Evolutionary conservation across 2,113 vertebrate genomes (phyloP).

Genomic region (Tupaia tana): DNA sequence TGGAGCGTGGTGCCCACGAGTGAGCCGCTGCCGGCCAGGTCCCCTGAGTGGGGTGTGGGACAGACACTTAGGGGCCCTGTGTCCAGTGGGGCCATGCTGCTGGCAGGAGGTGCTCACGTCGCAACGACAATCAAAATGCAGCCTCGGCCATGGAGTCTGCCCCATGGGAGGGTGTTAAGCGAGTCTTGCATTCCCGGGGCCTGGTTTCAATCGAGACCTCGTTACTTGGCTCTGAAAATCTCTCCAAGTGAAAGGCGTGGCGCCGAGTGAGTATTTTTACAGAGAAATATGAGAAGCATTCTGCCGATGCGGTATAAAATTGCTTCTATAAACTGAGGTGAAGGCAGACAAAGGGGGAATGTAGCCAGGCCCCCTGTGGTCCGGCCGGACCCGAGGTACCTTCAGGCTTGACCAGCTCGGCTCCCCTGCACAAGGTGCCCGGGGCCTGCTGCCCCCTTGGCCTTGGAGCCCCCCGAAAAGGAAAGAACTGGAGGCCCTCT

Average conservation of each 20-base stretch:
- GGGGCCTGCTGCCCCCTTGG: not conserved
- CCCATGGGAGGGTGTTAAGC: not conserved
- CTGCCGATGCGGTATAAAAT: rapidly evolving
- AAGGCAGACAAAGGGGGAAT: not conserved
- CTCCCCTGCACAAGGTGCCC: not conserved
- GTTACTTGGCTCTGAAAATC: not conserved
- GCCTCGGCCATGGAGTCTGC: too few species aligned
- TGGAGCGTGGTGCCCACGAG: not conserved
- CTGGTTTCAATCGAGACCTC: not conserved
- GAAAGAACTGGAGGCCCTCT: not conserved
- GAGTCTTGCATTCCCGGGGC: not conserved
- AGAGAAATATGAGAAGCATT: not conserved
- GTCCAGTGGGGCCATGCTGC: too few species aligned
- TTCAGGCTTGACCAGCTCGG: not conserved
- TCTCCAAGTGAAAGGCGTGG: not conserved
- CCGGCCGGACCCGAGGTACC: not conserved
- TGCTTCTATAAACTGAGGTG: not conserved
- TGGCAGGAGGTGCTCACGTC: too few species aligned
- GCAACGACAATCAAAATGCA: too few species aligned
- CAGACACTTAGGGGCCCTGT: too few species aligned
- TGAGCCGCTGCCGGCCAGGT: not conserved
- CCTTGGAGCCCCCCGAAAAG: not conserved
- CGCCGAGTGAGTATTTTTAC: not conserved
- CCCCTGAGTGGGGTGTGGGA: not conserved
- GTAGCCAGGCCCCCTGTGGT: not conserved